phyloP scores from a whole-genome alignment of 2,888 invertebrate genomes.

The Ligdia adustata region DNA sequence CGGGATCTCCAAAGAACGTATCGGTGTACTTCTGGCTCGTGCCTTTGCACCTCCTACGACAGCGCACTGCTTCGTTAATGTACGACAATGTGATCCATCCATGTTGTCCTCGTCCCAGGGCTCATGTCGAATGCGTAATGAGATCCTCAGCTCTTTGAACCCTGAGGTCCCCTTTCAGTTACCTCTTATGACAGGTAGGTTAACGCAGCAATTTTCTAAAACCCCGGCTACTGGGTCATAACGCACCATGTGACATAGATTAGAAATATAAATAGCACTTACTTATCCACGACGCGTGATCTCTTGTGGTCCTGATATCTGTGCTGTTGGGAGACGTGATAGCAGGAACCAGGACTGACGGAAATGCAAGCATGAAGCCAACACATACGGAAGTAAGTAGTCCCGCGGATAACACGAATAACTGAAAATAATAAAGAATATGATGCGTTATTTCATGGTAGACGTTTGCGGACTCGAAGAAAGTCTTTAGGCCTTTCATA shows the following conservation, averaged over 20 bases:
- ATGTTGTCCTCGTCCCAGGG: background rate
- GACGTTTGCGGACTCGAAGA: too few species aligned
- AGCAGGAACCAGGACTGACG: slow-evolving; percentile 47
- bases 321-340: slow-evolving; percentile 43
- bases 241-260: too few species aligned
- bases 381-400: slow-evolving; percentile 35
- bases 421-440: too few species aligned
- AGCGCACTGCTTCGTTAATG: too few species aligned
- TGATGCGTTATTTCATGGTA: too few species aligned
- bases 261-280: slow-evolving; percentile 17
- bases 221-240: too few species aligned
- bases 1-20: background rate
- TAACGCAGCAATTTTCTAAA: too few species aligned
- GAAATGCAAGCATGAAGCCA: slow-evolving; percentile 47
- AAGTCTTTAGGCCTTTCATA: too few species aligned
- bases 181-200: background rate
- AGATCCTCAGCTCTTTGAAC: too few species aligned
- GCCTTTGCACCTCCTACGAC: too few species aligned
- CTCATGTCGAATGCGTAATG: too few species aligned
- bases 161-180: background rate
- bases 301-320: slow-evolving; percentile 44
- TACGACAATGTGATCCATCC: background rate
- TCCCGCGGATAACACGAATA: slow-evolving; percentile 35
- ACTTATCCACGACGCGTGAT: slow-evolving; percentile 57
- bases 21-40: background rate